Base-by-base conservation (phyloP, 2,113 vertebrate species). In the Bujurquina vittata region DNA sequence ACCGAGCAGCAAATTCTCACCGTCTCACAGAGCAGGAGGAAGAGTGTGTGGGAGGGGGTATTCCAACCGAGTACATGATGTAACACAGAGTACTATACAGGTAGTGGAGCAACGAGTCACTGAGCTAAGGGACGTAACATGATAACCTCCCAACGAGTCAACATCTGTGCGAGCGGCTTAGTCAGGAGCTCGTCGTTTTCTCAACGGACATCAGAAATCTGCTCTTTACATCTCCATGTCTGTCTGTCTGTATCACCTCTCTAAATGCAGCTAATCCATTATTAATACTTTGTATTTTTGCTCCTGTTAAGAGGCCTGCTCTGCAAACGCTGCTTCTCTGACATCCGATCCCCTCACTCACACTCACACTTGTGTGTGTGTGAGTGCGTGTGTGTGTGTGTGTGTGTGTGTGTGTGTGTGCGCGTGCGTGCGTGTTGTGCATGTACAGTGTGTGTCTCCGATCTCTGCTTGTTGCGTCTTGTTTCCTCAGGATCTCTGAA, bases 181-280 rank as follows among this genome's bases (percentile, higher is more conserved):
- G 55, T 43, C 0, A 49, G 15, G 23, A 33, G 57, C 37, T 60
- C 10, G 8, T 59, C 43, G 12, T 60, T 60, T 49, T 60, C 57
- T 77, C 75, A 60, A 17, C 29, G 26, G 46, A 72, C 46, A 4
- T 15, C 52, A 26, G 17, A 72, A 72, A 52, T 72, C 46, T 72
- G 46, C 6, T 52, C 26, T 52, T 31, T 72, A 3, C 23, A 69
- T 52, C 43, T 72, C 12, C 46, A 17, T 40, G 10, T 11, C 37
- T 40, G 10, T 40, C 46, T 55, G 2, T 75, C 33, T 4, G 8
- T 49, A 1, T 65, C 61, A 49, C 74, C 76, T 90, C 14, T 80
- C 69, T 86, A 84, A 88, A 91, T 84, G 81, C 86, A 78, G 85
- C 54, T 84, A 26, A 92, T 94, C 60, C 83, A 94, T 93, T 93